Evolutionary conservation across 1,140 invertebrate genomes (phyloP), one percentile per base, ranked within the genome.

Genomic region (Heliothis virescens): DNA sequence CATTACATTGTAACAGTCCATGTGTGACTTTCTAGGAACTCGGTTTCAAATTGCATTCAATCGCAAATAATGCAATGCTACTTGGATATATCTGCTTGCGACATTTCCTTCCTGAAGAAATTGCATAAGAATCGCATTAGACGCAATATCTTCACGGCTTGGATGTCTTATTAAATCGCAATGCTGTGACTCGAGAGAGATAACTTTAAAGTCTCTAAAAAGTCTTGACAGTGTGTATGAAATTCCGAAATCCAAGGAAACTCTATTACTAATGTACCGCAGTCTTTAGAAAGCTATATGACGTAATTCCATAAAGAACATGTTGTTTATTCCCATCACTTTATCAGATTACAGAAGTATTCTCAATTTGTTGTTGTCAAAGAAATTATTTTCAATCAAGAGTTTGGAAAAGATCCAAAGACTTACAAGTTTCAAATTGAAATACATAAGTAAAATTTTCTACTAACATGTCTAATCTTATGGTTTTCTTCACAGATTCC

Each of bases 401-500:
- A 0, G 10, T 21, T 16, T 18, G 16, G 55, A 2, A 59, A 59
- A 21, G 10, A 21, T 21, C 18, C 18, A 34, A 65, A 65, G n/a
- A 41, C 62, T 2, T 18, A 47, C 62, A 63, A 63, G 29, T 41
- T 63, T 16, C n/a, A n/a, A 10, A 63, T 41, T 63, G 34, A n/a
- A n/a, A 41, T n/a, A 26, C 21, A 26, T 2, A 2, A 26, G 21
- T 26, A 26, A 26, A 26, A 2, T 1, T n/a, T 26, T 26, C 21
- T 26, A 26, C 21, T 26, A 26, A 13, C 11, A 10, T 65, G 34
- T 21, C 63, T 67, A 67, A 67, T 48, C 16, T 5, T 21, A 13
- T 10, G 41, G 21, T 67, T 67, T 67, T 1, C 52, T 63, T 82
- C 82, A 34, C 89, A 97, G 97, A 90, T 98, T 65, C 97, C 97